Conservation (phyloP, 2,113 vertebrate species). For the Ptilonorhynchus violaceus region DNA sequence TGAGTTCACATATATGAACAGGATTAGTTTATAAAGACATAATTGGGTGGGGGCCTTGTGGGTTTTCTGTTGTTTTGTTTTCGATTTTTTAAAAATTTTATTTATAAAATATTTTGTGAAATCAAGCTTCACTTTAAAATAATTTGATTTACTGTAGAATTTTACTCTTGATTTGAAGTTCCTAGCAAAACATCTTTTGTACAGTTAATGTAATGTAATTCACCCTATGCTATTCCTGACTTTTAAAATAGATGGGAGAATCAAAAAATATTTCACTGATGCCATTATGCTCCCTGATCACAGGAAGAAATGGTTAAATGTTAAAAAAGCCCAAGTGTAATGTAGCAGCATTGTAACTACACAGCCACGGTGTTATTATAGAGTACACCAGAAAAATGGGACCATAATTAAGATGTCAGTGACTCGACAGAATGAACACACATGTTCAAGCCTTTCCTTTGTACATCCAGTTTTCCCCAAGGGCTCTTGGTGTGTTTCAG, state of each 20-base stretch:
- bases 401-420: slow-evolving; percentile 8
- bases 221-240: neutral
- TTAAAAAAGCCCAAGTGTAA: neutral
- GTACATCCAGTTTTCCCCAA: neutral
- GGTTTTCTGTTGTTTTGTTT: neutral
- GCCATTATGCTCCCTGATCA: neutral
- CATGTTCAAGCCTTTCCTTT: neutral
- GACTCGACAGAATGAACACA: neutral
- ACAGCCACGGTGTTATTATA: neutral
- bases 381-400: neutral
- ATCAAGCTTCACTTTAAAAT: neutral
- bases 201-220: neutral
- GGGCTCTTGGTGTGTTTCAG: neutral
- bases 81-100: neutral
- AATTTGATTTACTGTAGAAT: neutral
- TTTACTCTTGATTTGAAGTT: neutral
- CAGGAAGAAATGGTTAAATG: neutral
- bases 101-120: neutral
- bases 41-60: neutral
- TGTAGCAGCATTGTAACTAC: neutral
- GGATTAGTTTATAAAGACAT: neutral
- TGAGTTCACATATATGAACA: neutral
- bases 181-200: neutral
- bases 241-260: neutral
- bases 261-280: neutral